Percentiles rank a stretch among this genome's conserved stretches.
These are phyloP conservation scores for Pseudomyrmex dendroicus DNA, from an alignment of 1,140 invertebrate genomes.

Conservation along the genomic window DNA sequence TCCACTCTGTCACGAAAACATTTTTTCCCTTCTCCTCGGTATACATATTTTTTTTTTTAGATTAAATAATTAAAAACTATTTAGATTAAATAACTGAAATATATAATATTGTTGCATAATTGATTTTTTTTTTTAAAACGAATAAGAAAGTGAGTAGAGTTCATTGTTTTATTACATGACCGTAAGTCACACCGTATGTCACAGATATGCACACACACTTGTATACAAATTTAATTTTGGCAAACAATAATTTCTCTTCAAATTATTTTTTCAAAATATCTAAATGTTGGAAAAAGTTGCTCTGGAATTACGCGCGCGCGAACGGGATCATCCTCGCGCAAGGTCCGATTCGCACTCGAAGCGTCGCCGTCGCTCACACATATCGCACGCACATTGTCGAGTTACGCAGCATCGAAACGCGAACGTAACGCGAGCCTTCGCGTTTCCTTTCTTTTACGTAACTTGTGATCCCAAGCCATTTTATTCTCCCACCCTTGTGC, in stretches of 20 bases:
- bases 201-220: background rate
- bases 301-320: background rate
- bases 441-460: constrained; percentile 78
- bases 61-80: background rate
- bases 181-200: background rate
- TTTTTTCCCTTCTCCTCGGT: background rate
- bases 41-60: too few species aligned
- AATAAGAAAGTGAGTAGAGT: too few species aligned
- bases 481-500: constrained; percentile 71
- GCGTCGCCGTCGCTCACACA: background rate
- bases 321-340: background rate
- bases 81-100: constrained; percentile 8
- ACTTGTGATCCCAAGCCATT: constrained; percentile 67
- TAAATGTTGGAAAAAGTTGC: background rate
- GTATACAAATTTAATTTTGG: background rate
- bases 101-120: background rate
- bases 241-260: too few species aligned
- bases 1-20: constrained; percentile 33
- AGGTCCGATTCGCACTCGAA: constrained; percentile 1
- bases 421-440: constrained; percentile 60
- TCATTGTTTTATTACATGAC: background rate
- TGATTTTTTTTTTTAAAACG: too few species aligned
- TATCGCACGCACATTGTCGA: constrained; percentile 29
- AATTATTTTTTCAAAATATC: background rate
- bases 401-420: constrained; percentile 62